Conservation (phyloP, 2,888 invertebrate genomes). For the Linnaemya vulpina region DNA sequence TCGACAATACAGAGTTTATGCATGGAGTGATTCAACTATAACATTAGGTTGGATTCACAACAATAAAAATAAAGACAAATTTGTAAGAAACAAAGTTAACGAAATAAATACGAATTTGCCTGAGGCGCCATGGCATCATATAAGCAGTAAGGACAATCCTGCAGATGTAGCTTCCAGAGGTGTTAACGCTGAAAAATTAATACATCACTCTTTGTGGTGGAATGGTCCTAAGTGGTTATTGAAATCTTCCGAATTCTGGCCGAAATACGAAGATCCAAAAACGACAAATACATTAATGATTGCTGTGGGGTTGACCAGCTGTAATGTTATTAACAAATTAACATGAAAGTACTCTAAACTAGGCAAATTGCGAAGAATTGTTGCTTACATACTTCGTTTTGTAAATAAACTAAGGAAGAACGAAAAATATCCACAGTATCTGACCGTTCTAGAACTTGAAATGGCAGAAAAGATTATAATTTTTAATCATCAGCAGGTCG, state of each 20-base stretch:
- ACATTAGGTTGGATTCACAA: background rate
- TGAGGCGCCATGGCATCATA: background rate
- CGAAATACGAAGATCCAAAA: background rate
- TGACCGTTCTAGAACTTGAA: slow-evolving; percentile 1
- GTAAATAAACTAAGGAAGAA: background rate
- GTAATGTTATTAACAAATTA: background rate
- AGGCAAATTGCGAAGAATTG: background rate
- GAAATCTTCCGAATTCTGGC: background rate
- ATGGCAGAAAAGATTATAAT: background rate
- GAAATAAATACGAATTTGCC: background rate
- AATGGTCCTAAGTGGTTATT: slow-evolving; percentile 8
- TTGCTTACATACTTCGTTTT: background rate
- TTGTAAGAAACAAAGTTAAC: background rate
- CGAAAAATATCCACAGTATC: background rate
- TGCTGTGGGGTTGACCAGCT: background rate
- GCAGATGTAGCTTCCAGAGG: background rate
- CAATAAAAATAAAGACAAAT: background rate
- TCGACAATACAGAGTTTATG: too few relatives aligned
- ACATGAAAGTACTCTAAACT: background rate
- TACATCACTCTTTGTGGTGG: background rate
- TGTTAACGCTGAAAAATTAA: background rate
- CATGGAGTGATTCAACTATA: too few relatives aligned
- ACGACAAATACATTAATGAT: background rate
- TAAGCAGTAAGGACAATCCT: too few relatives aligned
- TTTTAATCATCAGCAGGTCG: background rate